Evolutionary conservation across 2,888 invertebrate species (phyloP).

Genomic region (Drosophila leonis): DNA sequence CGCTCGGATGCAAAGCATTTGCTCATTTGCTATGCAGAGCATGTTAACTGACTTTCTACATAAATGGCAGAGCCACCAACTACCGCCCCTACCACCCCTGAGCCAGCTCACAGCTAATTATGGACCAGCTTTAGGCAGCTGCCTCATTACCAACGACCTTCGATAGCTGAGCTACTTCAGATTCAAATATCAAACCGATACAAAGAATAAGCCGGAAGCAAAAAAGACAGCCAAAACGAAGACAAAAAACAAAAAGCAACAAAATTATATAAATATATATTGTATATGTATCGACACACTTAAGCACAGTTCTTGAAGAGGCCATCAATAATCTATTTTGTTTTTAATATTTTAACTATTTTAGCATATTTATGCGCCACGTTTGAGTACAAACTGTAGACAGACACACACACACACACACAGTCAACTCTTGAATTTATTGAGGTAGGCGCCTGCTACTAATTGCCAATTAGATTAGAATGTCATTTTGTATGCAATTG

Average conservation of each 20-base stretch:
- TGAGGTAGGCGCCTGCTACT: neutral
- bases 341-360: neutral
- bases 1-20: constrained; percentile 57
- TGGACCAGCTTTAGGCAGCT: constrained; percentile 62
- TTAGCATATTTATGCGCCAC: neutral
- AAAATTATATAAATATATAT: neutral
- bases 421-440: neutral
- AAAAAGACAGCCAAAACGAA: constrained; percentile 24
- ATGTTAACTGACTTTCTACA: constrained; percentile 46
- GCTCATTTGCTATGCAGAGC: constrained; percentile 62
- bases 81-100: neutral
- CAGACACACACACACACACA: neutral
- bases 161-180: constrained; percentile 62
- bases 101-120: constrained; percentile 60
- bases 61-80: constrained; percentile 48
- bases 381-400: neutral
- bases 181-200: constrained; percentile 52
- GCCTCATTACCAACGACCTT: constrained; percentile 62
- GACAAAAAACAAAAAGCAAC: constrained; percentile 21
- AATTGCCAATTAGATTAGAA: constrained; percentile 1
- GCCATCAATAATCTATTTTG: constrained; percentile 53
- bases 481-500: neutral
- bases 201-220: constrained; percentile 65
- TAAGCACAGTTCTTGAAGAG: constrained; percentile 42
- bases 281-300: neutral